Conservation (phyloP, 2,888 invertebrate genomes). For the Nudaria mundana region DNA sequence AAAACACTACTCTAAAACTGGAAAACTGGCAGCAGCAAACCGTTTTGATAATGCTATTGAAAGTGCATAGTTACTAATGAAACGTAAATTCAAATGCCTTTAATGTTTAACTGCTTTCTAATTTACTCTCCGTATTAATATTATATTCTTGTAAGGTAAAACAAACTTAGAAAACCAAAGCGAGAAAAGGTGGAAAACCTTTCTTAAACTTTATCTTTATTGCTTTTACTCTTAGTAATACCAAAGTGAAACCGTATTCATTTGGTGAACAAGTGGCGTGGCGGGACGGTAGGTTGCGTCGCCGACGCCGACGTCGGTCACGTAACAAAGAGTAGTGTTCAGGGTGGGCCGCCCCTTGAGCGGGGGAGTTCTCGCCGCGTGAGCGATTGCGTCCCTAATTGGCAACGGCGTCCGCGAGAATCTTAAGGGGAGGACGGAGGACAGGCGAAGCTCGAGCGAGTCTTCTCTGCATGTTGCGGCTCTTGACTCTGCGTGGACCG, state of each 20-base stretch:
- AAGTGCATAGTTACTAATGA: too few species aligned
- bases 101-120: too few species aligned
- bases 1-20: too few species aligned
- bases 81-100: too few species aligned
- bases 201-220: conserved; percentile 60
- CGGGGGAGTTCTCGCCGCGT: conserved; percentile 64
- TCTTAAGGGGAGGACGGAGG: conserved; percentile 81
- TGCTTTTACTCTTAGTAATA: conserved; percentile 57
- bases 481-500: conserved; percentile 51
- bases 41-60: too few species aligned
- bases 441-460: conserved; percentile 64
- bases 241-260: conserved; percentile 76
- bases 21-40: too few species aligned
- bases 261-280: conserved; percentile 67
- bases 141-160: conserved; percentile 29
- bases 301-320: conserved; percentile 50
- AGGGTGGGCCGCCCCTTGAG: conserved; percentile 47
- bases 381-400: conserved; percentile 82
- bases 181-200: conserved; percentile 55
- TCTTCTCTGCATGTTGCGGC: conserved; percentile 68
- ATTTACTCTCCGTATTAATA: neutral
- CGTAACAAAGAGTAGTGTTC: conserved; percentile 65
- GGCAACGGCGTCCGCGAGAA: conserved; percentile 81
- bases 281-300: conserved; percentile 56
- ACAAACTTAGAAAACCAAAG: conserved; percentile 45